Percentiles rank a stretch among this genome's conserved stretches.
These are phyloP conservation scores for Orthosia cruda DNA, from an alignment of 2,888 invertebrate species.

Conservation along the genomic window DNA sequence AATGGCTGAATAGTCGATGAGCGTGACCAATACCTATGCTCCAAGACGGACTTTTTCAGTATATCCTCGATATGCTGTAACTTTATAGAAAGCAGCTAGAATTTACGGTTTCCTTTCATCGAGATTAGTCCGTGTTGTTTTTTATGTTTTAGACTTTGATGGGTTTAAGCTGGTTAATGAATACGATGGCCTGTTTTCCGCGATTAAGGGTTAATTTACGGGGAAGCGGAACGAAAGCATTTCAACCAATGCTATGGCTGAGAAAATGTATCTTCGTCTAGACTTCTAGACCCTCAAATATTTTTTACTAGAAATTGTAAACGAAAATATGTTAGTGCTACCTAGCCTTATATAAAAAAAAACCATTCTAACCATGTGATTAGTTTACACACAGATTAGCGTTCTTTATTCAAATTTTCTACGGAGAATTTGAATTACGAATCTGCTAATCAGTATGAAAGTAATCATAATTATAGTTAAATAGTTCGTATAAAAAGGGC, in stretches of 20 bases:
- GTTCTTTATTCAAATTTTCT: too few relatives aligned
- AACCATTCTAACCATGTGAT: too few relatives aligned
- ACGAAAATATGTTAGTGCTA: neutral
- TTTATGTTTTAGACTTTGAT: slow-evolving; percentile 32
- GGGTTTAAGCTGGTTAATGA: slow-evolving; percentile 46
- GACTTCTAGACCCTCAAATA: too few relatives aligned
- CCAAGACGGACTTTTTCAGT: slow-evolving; percentile 7
- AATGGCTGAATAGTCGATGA: neutral
- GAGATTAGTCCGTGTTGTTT: slow-evolving; percentile 42
- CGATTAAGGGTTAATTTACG: slow-evolving; percentile 47
- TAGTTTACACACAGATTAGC: too few relatives aligned
- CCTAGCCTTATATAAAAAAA: too few relatives aligned
- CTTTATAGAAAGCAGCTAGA: slow-evolving; percentile 28
- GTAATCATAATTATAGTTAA: too few relatives aligned
- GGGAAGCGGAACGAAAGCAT: neutral
- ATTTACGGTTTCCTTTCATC: slow-evolving; percentile 54
- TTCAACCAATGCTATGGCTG: too few relatives aligned
- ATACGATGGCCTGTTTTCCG: slow-evolving; percentile 15
- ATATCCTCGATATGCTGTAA: slow-evolving; percentile 3
- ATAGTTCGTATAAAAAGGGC: too few relatives aligned
- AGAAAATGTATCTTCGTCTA: too few relatives aligned
- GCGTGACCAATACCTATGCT: slow-evolving; percentile 39
- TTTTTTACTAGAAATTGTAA: neutral
- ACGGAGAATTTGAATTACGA: too few relatives aligned
- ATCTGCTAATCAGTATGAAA: too few relatives aligned